Percentiles rank a stretch among this genome's conserved stretches.
Conservation (phyloP, 2,113 vertebrate species). For the Symphodus melops region DNA sequence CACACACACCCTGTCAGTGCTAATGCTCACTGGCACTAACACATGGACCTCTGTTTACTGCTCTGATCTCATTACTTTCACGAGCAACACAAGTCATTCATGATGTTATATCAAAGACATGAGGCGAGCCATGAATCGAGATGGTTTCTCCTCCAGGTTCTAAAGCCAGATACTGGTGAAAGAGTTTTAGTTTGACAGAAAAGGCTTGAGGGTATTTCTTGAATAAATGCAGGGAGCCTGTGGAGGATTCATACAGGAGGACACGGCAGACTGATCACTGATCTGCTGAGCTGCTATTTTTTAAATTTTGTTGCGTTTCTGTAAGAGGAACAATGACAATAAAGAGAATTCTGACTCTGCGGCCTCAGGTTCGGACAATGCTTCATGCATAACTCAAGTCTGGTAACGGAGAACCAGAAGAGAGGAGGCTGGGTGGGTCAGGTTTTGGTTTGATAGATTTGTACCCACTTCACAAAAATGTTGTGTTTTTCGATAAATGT, state of each 20-base stretch:
- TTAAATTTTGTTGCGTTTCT: no score
- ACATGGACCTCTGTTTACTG: neutral
- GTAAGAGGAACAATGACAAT: no score
- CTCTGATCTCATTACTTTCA: conserved; percentile 18
- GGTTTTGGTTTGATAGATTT: neutral
- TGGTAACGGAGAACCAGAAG: neutral
- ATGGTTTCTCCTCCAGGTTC: neutral
- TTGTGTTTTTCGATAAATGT: no score
- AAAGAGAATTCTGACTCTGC: no score
- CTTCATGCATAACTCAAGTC: neutral
- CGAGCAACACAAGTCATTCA: conserved; percentile 26
- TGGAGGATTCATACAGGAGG: neutral
- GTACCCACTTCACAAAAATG: neutral
- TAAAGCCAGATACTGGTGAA: neutral
- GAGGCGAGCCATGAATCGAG: neutral
- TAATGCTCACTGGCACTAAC: conserved; percentile 32
- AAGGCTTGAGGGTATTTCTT: neutral
- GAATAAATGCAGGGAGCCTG: conserved; percentile 7
- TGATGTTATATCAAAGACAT: conserved; percentile 17
- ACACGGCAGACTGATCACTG: conserved; percentile 3
- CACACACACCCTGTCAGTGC: neutral
- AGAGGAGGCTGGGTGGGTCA: neutral
- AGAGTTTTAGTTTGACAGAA: conserved; percentile 4
- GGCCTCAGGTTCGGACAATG: conserved; percentile 2
- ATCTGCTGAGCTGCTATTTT: no score